Conservation (phyloP, 2,888 invertebrate genomes). For the Linnaemya vulpina region DNA sequence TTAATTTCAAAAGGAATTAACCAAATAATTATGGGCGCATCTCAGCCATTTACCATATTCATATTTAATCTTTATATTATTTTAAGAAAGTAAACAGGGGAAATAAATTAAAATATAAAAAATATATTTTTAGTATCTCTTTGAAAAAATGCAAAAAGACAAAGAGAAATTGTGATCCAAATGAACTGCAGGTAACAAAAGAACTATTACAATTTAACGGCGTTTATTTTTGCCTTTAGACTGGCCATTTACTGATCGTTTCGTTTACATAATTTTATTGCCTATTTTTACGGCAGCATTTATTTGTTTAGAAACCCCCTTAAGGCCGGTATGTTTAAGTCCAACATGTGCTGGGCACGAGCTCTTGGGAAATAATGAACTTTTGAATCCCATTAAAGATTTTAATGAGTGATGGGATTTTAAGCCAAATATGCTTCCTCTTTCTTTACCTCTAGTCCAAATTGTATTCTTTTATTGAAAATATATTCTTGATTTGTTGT, state of each 20-base stretch:
- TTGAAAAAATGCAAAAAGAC: neutral
- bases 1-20: neutral
- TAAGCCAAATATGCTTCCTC: neutral
- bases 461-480: neutral
- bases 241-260: neutral
- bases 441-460: neutral
- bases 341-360: constrained; percentile 22
- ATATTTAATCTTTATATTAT: too few relatives aligned
- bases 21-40: neutral
- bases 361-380: neutral
- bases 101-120: neutral
- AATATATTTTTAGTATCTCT: neutral
- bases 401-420: constrained; percentile 40
- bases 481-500: neutral
- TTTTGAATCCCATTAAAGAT: constrained; percentile 48
- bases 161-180: neutral
- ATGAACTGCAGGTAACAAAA: constrained; percentile 8
- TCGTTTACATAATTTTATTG: constrained; percentile 1
- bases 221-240: constrained; percentile 1
- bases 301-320: constrained; percentile 14
- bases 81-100: too few relatives aligned
- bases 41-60: neutral
- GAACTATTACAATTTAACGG: constrained; percentile 2
- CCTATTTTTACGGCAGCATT: neutral
- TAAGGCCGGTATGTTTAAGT: constrained; percentile 10